These are phyloP conservation scores for Baronia brevicornis DNA, from an alignment of 2,888 invertebrate genomes.

Conservation along the genomic window DNA sequence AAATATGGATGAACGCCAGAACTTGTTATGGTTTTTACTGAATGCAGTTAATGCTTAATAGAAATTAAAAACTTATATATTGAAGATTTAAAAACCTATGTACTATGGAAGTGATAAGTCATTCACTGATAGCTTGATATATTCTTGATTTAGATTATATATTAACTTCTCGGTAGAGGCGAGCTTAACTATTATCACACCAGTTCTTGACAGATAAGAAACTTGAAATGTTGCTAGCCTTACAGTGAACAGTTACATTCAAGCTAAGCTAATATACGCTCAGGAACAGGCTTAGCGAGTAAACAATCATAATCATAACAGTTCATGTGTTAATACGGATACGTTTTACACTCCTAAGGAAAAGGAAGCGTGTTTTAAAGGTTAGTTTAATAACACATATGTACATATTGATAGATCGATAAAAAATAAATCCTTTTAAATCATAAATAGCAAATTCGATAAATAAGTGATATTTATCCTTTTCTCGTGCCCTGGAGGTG, in stretches of 20 bases:
- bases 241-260: conserved; percentile 13
- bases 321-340: conserved; percentile 13
- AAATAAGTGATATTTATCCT: no score
- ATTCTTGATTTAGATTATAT: conserved; percentile 9
- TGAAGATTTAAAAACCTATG: no score
- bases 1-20: no score
- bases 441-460: no score
- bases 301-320: conserved; percentile 13
- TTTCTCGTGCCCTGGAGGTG: no score
- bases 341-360: conserved; percentile 8
- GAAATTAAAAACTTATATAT: no score
- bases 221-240: conserved; percentile 11
- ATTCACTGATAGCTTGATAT: conserved; percentile 5
- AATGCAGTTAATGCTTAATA: no score
- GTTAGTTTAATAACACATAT: no score
- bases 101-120: no score
- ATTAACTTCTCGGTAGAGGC: conserved; percentile 8
- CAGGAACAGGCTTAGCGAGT: conserved; percentile 9
- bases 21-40: no score
- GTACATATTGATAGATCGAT: no score
- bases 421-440: no score
- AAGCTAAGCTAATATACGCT: conserved; percentile 14
- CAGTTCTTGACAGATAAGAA: conserved; percentile 17
- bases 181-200: conserved; percentile 13
- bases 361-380: conserved; percentile 5